Base-by-base conservation (phyloP, 2,797 vertebrate genomes). In the Cygnus olor region DNA sequence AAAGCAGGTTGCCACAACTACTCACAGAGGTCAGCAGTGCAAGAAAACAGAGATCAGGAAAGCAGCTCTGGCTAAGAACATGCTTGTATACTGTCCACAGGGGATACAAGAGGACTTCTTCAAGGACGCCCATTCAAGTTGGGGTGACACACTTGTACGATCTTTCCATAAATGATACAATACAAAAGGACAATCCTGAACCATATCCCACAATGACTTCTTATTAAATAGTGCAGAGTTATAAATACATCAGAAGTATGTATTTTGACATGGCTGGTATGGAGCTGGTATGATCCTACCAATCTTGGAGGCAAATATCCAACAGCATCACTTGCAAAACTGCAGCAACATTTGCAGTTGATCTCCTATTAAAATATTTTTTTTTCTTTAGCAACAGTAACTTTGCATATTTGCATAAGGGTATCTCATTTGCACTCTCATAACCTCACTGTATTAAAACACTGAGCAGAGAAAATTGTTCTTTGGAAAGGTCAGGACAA, bases 271-370 rank as follows among this genome's bases (percentile, higher is more conserved):
- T 7, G 66, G 60, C 32, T 80, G 56, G 5, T 5, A 16, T 2
- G 0, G 32, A 65, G 64, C 28, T 70, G 44, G 6, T 5, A 17
- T 2, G 0, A 28, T 3, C 2, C 14, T 72, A 34, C 42, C 6
- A 2, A 14, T n/a, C 30, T 9, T 44, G 9, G 34, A 53, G 69
- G 47, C 18, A 86, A 66, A 74, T 24, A 47, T 47, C 64, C 71
- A 81, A 27, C 49, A 76, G 21, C 60, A 13, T 30, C 8, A 42
- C 18, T 51, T 28, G 24, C 17, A 86, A 76, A 86, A 30, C 17
- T 30, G 42, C 17, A 3, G 6, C 7, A 40, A 71, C 10, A 77
- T 84, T 5, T 53, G 49, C 61, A 57, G 42, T 32, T 71, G 24
- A 36, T 24, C 9, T 32, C 49, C 51, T 47, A 47, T 47, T 78